These are phyloP conservation scores for Xenus cinereus DNA, from an alignment of 2,113 vertebrate genomes.

Conservation along the genomic window DNA sequence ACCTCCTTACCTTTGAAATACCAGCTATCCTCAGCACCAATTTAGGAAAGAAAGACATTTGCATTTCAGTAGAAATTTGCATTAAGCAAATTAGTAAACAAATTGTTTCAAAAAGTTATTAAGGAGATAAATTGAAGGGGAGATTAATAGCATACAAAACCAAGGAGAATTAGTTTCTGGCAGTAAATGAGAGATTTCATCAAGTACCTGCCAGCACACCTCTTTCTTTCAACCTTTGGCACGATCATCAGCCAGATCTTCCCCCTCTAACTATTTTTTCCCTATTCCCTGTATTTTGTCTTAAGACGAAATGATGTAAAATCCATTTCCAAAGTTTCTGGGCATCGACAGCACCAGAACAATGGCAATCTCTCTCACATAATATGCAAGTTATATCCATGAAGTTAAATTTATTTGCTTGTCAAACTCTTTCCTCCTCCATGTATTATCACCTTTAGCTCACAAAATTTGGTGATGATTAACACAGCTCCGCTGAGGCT, in stretches of 20 bases:
- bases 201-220: neutral
- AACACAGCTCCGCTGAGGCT: neutral
- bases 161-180: neutral
- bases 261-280: neutral
- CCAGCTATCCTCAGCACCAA: neutral
- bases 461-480: neutral
- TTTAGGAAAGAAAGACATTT: neutral
- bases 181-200: neutral
- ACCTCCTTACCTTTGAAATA: neutral
- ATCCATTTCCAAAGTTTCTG: neutral
- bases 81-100: neutral
- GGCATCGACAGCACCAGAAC: neutral
- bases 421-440: neutral
- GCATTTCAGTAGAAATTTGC: neutral
- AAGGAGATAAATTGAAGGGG: neutral
- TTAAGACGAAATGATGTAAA: neutral
- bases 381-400: accelerated
- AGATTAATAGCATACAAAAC: neutral
- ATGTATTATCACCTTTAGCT: neutral
- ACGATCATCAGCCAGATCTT: neutral
- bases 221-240: neutral
- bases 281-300: neutral
- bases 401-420: neutral
- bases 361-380: neutral
- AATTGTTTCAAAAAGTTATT: neutral